Percentiles rank a stretch among this genome's conserved stretches.
Conservation (phyloP, 2,113 vertebrate genomes). For the human region DNA sequence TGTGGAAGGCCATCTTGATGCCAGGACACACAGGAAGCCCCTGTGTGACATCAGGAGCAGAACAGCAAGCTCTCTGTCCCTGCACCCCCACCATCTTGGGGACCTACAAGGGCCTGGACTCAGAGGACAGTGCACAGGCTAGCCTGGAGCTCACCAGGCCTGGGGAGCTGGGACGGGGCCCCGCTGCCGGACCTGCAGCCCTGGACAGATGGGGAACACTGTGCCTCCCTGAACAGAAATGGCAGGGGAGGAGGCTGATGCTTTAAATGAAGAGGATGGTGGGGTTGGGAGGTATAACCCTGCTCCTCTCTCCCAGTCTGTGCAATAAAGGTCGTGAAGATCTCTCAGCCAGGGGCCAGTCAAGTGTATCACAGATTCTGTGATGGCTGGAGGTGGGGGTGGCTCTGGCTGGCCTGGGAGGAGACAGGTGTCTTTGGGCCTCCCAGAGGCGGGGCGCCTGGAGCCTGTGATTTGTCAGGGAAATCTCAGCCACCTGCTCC, state of each 20-base stretch:
- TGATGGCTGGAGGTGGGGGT: background rate
- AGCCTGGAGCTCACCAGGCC: background rate
- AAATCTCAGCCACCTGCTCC: constrained; percentile 72
- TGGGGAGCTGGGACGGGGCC: background rate
- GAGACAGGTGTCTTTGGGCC: constrained; percentile 33
- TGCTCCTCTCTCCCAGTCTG: background rate
- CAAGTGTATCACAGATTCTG: background rate
- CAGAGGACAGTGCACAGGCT: background rate
- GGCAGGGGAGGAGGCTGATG: background rate
- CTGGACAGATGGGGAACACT: background rate
- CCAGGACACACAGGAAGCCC: background rate
- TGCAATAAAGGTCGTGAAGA: constrained; percentile 65
- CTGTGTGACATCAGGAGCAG: background rate
- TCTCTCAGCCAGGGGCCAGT: background rate
- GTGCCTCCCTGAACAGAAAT: background rate
- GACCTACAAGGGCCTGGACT: background rate
- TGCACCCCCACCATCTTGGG: background rate
- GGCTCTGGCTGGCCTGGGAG: background rate
- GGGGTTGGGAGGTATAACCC: background rate
- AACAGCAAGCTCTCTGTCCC: background rate
- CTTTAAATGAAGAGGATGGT: background rate
- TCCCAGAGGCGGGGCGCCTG: background rate
- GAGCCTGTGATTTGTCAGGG: constrained; percentile 70
- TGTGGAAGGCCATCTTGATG: background rate
- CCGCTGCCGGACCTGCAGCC: background rate